Base-by-base conservation (phyloP, 2,888 invertebrate genomes). In the Pterobdella sp. region DNA sequence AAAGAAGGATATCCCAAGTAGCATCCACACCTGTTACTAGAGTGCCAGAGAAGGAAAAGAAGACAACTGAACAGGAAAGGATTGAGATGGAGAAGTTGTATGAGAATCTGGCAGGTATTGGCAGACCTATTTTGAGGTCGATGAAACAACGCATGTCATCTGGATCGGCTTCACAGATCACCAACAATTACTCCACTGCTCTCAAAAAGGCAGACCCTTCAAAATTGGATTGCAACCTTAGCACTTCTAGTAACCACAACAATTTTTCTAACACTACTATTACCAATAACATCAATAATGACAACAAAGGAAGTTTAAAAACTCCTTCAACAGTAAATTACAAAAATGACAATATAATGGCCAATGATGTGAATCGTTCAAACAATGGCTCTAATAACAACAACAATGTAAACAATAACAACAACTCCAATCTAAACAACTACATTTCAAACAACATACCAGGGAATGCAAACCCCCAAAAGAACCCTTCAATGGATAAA, bases 51-150 rank as follows among this genome's bases (percentile, higher is more conserved):
- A 68, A 52, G 63, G 72, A 72, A 26, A 74, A 74, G 42, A 74
- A 74, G 63, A 29, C 72, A 35, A 52, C 35, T 32, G 74, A 74
- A 49, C 60, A 74, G 56, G 74, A 74, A 3, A 10, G 63, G 22
- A 68, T 66, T 3, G 74, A 73, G 35, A 35, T 74, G 68, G 72
- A 74, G 32, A 72, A 74, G 52, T 35, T 74, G 35, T 74, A 74
- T 35, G 65, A 72, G 35, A 72, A 74, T 29, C 68, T 73, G 26
- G 74, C 74, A 32, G 74, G 72, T 31, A 74, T 74, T n/a, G 74
- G 74, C 3, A 66, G 74, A 10, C 74, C 74, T 1, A 74, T 74
- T 14, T 60, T 72, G 26, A 66, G 74, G 35, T 68, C 74, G 1
- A 74, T 74, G 74, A 72, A 67, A 31, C 72, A 74, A 2, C 63